phyloP scores from a whole-genome alignment of 2,797 vertebrate species.

The Telmatherina bonti region DNA sequence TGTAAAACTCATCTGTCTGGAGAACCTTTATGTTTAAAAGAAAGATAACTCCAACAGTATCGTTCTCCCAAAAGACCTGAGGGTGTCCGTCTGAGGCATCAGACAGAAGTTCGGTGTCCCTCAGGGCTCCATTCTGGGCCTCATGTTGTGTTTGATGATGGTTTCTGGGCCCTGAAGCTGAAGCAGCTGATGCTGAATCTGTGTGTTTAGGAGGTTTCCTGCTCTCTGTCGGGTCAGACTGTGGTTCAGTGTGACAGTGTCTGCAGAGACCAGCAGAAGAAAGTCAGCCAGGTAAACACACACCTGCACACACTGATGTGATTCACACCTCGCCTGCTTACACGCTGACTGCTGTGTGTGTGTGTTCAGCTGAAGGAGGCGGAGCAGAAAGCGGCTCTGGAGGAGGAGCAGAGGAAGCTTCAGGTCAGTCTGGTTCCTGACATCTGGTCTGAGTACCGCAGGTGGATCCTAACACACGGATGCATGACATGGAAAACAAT shows the following conservation, averaged over 20 bases:
- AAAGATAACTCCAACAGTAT: too few relatives aligned
- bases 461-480: too few relatives aligned
- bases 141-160: background rate
- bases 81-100: too few relatives aligned
- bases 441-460: too few relatives aligned
- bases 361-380: conserved; percentile 68
- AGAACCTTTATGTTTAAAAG: too few relatives aligned
- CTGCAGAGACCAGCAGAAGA: conserved; percentile 89
- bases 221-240: conserved; percentile 79
- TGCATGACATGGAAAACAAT: too few relatives aligned
- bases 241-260: conserved; percentile 85
- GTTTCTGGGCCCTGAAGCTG: too few relatives aligned
- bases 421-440: conserved; percentile 54
- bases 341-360: conserved; percentile 19
- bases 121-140: background rate
- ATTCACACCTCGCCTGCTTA: conserved; percentile 1
- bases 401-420: conserved; percentile 71
- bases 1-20: too few relatives aligned
- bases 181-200: background rate
- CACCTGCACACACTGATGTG: conserved; percentile 7
- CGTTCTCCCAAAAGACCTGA: too few relatives aligned
- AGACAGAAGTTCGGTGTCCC: background rate
- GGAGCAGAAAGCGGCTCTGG: conserved; percentile 60
- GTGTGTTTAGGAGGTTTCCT: conserved; percentile 85
- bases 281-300: conserved; percentile 86